phyloP scores from a whole-genome alignment of 1,140 invertebrate genomes.

The Drosophila busckii region DNA sequence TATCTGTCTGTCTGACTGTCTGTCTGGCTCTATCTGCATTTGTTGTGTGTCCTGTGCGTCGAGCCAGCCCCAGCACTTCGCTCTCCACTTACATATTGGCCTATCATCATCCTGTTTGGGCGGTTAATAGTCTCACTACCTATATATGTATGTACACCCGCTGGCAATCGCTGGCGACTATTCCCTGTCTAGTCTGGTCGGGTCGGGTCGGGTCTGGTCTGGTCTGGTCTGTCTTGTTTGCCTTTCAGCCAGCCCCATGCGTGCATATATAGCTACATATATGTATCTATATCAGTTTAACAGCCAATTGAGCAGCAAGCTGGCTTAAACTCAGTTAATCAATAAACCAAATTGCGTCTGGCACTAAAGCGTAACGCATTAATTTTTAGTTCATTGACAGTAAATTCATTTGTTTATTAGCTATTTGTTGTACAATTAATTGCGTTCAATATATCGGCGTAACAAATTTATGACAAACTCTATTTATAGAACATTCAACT shows the following conservation, averaged over 20 bases:
- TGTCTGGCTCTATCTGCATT: slow-evolving; percentile 9
- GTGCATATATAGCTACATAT: no score
- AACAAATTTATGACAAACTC: no score
- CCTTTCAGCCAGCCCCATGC: no score
- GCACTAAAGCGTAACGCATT: no score
- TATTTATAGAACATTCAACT: no score
- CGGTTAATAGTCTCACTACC: slow-evolving; percentile 23
- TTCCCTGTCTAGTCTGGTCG: slow-evolving; percentile 19
- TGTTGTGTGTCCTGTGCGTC: slow-evolving; percentile 1
- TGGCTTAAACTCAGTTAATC: slow-evolving; percentile 12
- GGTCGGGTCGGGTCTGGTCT: slow-evolving; percentile 14
- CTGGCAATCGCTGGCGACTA: slow-evolving; percentile 2
- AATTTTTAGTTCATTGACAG: neutral
- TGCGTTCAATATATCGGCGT: no score
- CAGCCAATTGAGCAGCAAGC: slow-evolving; percentile 13
- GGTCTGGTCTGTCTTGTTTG: slow-evolving; percentile 12
- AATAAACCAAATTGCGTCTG: no score
- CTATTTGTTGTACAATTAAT: no score
- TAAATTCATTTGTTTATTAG: no score
- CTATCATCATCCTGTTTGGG: slow-evolving; percentile 28
- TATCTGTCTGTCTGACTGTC: no score
- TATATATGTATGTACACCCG: no score
- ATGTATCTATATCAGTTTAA: no score
- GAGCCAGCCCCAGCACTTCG: neutral
- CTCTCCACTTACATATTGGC: slow-evolving; percentile 2